phyloP scores from a whole-genome alignment of 1,140 invertebrate species.

The Gerris buenoi region DNA sequence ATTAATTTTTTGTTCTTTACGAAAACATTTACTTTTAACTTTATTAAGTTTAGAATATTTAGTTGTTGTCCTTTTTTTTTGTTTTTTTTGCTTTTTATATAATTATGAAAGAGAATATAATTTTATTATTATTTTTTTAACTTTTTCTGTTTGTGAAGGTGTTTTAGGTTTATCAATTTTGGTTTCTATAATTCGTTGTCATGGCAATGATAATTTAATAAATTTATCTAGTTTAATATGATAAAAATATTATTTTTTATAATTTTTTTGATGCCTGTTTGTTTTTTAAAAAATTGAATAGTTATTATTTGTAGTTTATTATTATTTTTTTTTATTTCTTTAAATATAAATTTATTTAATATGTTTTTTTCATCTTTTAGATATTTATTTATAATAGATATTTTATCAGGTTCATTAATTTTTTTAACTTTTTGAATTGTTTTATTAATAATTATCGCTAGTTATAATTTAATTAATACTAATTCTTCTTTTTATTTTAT shows the following conservation, averaged over 20 bases:
- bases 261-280: conserved; percentile 30
- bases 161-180: conserved; percentile 39
- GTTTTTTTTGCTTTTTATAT: too few species aligned
- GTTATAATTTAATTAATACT: too few species aligned
- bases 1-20: too few species aligned
- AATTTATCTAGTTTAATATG: conserved; percentile 36
- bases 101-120: too few species aligned
- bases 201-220: conserved; percentile 40
- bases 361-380: conserved; percentile 33
- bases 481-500: too few species aligned
- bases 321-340: conserved; percentile 15
- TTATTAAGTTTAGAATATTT: too few species aligned
- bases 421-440: conserved; percentile 31
- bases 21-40: too few species aligned
- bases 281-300: conserved; percentile 17
- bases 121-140: conserved; percentile 41
- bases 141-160: conserved; percentile 39
- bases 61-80: too few species aligned
- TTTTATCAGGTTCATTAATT: not conserved
- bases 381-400: not conserved
- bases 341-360: conserved; percentile 32
- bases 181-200: conserved; percentile 37
- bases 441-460: conserved; percentile 36
- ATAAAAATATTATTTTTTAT: conserved; percentile 38
- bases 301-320: conserved; percentile 32